Percentiles rank a stretch among this genome's conserved stretches.
Conservation (phyloP, 2,113 vertebrate species). For the Pseudopipra pipra region DNA sequence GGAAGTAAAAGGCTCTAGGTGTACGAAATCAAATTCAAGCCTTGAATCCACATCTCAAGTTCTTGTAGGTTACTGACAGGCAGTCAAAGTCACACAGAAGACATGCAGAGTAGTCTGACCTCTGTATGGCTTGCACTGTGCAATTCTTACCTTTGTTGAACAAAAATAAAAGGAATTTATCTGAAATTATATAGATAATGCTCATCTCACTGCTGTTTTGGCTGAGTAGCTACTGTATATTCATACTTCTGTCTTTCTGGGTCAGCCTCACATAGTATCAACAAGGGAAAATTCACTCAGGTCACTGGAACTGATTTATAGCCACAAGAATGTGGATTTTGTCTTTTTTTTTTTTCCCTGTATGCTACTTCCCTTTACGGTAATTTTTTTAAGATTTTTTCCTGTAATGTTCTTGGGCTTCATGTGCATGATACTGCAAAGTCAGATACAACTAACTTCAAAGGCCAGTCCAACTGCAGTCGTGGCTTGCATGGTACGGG, state of each 20-base stretch:
- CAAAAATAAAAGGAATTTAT: neutral
- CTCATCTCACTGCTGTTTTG: neutral
- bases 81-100: neutral
- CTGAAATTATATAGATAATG: neutral
- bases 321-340: slow-evolving; percentile 11
- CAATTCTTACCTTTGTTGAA: neutral
- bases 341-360: neutral
- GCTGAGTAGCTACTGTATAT: neutral
- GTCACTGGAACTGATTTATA: slow-evolving; percentile 25
- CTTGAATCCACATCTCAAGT: neutral
- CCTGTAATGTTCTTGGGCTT: neutral
- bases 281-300: neutral
- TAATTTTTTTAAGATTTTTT: neutral
- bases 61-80: neutral
- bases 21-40: neutral
- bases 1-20: neutral
- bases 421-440: neutral
- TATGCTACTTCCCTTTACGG: neutral
- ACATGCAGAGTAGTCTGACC: neutral
- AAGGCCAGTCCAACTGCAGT: neutral
- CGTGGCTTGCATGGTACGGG: neutral
- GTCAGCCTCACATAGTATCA: neutral
- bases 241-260: neutral
- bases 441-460: slow-evolving; percentile 23
- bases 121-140: neutral